Conservation (phyloP, 2,797 vertebrate genomes). For the Onychomys leucogaster region DNA sequence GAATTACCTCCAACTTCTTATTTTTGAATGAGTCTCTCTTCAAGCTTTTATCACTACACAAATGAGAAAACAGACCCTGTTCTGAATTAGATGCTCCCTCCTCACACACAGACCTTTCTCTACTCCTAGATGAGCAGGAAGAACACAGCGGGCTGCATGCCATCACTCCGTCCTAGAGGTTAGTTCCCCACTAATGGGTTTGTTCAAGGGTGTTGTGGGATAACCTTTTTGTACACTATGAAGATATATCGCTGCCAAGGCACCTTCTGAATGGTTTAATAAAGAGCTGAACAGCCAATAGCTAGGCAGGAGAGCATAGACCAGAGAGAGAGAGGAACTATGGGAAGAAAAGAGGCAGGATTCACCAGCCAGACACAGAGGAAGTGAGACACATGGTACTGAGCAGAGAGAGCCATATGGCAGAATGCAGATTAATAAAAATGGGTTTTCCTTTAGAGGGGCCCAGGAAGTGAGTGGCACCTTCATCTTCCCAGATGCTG, state of each 20-base stretch:
- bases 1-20: background rate
- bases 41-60: background rate
- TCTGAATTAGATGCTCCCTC: background rate
- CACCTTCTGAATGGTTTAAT: background rate
- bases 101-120: background rate
- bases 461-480: background rate
- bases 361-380: background rate
- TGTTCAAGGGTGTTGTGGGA: background rate
- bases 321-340: background rate
- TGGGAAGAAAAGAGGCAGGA: background rate
- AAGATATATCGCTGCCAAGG: background rate
- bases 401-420: background rate
- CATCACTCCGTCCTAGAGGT: background rate
- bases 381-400: background rate
- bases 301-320: background rate
- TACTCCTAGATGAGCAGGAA: background rate
- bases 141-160: background rate
- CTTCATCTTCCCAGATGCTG: background rate
- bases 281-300: background rate
- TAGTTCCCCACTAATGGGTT: background rate
- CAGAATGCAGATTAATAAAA: background rate
- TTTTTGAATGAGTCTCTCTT: background rate
- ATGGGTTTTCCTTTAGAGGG: background rate
- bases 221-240: background rate
- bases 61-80: background rate